phyloP scores from a whole-genome alignment of 2,797 vertebrate species.

The Hipposideros larvatus region DNA sequence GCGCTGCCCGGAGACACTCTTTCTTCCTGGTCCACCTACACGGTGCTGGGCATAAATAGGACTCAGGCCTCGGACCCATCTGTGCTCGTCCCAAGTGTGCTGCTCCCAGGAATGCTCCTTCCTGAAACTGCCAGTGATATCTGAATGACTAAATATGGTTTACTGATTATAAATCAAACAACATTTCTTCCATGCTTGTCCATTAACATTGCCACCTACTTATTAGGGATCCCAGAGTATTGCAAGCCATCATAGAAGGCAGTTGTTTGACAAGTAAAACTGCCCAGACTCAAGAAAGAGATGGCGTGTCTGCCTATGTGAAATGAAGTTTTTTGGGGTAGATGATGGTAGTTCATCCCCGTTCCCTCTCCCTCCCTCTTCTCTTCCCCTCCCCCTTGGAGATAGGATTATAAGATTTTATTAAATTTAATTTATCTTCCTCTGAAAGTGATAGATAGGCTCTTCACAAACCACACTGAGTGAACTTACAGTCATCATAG shows the following conservation, averaged over 20 bases:
- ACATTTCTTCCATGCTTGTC: not conserved
- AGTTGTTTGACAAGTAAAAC: not conserved
- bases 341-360: not conserved
- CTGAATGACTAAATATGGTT: not conserved
- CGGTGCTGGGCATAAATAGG: not conserved
- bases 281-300: not conserved
- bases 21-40: not conserved
- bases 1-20: accelerated
- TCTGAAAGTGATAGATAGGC: not conserved
- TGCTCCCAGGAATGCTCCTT: not conserved
- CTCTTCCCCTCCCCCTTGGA: not conserved
- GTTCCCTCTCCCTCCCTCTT: not conserved
- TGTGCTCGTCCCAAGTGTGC: not conserved
- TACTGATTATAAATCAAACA: not conserved
- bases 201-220: not conserved
- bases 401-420: not conserved
- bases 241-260: not conserved
- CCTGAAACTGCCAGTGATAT: not conserved
- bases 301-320: not conserved
- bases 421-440: not conserved
- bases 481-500: not conserved
- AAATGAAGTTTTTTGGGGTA: not conserved
- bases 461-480: not conserved
- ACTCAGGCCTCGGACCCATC: not conserved
- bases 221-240: not conserved